Evolutionary conservation across 2,888 invertebrate genomes (phyloP), one percentile per base, ranked within the genome.

Genomic region (Cephus rjabovi): DNA sequence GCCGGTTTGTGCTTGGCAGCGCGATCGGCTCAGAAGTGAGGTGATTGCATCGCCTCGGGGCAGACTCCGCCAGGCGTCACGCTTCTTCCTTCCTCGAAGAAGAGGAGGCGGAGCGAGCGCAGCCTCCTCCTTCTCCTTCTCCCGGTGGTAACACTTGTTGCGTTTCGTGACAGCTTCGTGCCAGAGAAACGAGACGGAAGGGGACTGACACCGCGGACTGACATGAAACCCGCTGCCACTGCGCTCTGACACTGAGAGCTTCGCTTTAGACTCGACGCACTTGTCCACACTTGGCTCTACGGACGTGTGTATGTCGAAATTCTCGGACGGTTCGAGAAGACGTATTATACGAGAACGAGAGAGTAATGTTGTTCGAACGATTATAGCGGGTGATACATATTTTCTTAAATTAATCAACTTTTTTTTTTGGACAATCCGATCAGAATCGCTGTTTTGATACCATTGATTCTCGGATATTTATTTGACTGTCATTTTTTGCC

Each of bases 21-120:
- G 87, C 90, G 89, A 88, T 89, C 89, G 85, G 85, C 87, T 86
- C 88, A 87, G 87, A 87, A 90, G 90, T 90, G 90, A 89, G 89
- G 89, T 90, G 90, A 90, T 89, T 90, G 89, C 84, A 87, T 88
- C 84, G 87, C 88, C 87, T 84, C 87, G 80, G 86, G 89, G 88
- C 89, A 88, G 81, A 81, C 80, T 79, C 80, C 77, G 78, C 81
- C 74, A 30, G 33, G 74, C 33, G 34, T 74, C 74, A 30, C 74
- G 30, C 74, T 31, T 34, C 34, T 30, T 30, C 74, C 34, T 30
- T 34, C 30, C 35, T 23, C 74, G 33, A 12, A 31, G n/a, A 30
- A 9, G 77, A 81, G 86, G 86, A 86, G 90, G 90, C 90, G 90
- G 90, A 83, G 90, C 90, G 79, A 86, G 82, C 81, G 83, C 82